phyloP scores from a whole-genome alignment of 2,113 vertebrate species.

The Erinaceus europaeus region DNA sequence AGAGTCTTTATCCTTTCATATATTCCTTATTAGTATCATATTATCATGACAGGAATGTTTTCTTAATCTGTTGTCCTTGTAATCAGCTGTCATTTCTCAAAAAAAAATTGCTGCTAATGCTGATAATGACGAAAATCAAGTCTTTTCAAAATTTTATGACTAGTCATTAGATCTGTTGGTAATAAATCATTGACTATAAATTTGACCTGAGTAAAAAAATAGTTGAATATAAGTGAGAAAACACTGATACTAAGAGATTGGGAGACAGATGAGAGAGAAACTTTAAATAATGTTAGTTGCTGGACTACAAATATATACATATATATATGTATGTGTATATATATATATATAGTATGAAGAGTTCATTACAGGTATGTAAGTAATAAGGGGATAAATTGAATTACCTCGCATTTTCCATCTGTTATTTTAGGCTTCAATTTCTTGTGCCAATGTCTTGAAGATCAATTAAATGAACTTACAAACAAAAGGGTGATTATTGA shows the following conservation, averaged over 20 bases:
- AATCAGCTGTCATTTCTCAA: background rate
- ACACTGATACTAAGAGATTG: background rate
- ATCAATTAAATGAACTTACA: background rate
- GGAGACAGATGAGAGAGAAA: background rate
- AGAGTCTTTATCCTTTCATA: background rate
- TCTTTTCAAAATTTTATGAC: background rate
- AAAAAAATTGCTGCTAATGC: background rate
- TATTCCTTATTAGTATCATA: background rate
- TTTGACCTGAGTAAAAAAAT: background rate
- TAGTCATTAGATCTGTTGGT: background rate
- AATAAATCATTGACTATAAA: background rate
- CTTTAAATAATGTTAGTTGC: background rate
- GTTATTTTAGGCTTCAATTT: background rate
- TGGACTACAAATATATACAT: background rate
- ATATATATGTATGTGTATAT: background rate
- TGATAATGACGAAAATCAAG: constrained; percentile 13
- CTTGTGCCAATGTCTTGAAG: background rate
- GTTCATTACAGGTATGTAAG: background rate
- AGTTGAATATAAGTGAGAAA: background rate
- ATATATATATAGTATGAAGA: background rate
- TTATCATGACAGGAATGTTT: background rate
- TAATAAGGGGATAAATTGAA: background rate
- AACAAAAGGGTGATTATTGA: background rate
- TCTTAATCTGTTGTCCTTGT: background rate
- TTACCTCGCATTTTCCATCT: background rate